phyloP scores from a whole-genome alignment of 2,888 invertebrate genomes.

The Formica aserva region DNA sequence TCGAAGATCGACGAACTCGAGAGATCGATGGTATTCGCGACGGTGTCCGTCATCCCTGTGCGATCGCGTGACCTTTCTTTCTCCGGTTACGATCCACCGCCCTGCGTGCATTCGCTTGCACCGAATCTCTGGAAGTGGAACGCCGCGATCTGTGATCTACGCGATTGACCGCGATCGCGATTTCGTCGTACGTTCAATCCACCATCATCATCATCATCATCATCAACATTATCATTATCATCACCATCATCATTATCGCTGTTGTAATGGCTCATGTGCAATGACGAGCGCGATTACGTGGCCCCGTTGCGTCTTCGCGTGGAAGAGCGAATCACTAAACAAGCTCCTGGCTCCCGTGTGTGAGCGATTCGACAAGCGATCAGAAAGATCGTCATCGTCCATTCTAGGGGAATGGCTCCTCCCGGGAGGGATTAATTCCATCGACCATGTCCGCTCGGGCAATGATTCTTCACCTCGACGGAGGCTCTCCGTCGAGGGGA shows the following conservation, averaged over 20 bases:
- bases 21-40: slow-evolving; percentile 24
- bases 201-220: background rate
- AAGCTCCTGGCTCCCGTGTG: background rate
- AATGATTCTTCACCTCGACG: slow-evolving; percentile 32
- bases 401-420: slow-evolving; percentile 48
- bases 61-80: slow-evolving; percentile 44
- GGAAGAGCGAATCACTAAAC: slow-evolving; percentile 71
- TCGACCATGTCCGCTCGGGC: slow-evolving; percentile 43
- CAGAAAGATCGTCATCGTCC: slow-evolving; percentile 38
- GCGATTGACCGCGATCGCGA: slow-evolving; percentile 45
- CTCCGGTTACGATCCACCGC: slow-evolving; percentile 34
- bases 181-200: slow-evolving; percentile 58
- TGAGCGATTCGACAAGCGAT: slow-evolving; percentile 4
- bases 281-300: slow-evolving; percentile 62
- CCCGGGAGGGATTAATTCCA: slow-evolving; percentile 26
- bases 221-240: background rate
- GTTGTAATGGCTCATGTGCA: slow-evolving; percentile 54
- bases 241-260: slow-evolving; percentile 51
- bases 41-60: slow-evolving; percentile 32
- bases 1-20: slow-evolving; percentile 39
- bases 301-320: slow-evolving; percentile 74
- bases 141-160: slow-evolving; percentile 40
- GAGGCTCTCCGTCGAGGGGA: background rate
- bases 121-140: slow-evolving; percentile 44
- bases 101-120: slow-evolving; percentile 30